These are phyloP conservation scores for Sturnira hondurensis DNA, from an alignment of 2,113 vertebrate genomes.

Conservation along the genomic window DNA sequence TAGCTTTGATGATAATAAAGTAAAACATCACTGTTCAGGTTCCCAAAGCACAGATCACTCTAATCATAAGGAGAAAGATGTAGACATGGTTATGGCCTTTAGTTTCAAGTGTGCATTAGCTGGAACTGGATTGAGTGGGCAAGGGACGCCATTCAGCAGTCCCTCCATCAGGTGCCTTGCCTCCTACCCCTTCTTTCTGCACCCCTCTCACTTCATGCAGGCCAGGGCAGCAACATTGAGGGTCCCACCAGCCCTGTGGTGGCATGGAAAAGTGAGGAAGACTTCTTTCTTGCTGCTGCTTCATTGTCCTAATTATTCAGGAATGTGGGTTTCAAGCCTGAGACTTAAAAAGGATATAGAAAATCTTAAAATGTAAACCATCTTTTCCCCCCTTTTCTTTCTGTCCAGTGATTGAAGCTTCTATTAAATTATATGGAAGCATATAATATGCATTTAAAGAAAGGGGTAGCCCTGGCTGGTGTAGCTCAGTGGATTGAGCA, in stretches of 20 bases:
- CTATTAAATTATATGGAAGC: neutral
- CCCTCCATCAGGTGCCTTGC: neutral
- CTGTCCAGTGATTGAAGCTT: neutral
- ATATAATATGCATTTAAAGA: conserved; percentile 17
- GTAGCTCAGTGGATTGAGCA: too few relatives aligned
- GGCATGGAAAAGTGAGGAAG: neutral
- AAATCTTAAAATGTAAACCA: neutral
- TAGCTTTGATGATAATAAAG: neutral
- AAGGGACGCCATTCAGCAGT: neutral
- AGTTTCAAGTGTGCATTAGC: neutral
- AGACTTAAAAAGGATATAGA: neutral
- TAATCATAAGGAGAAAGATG: neutral
- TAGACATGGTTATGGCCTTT: neutral
- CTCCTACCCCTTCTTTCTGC: neutral
- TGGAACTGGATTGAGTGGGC: neutral
- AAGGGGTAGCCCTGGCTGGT: too few relatives aligned
- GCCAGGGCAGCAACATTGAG: neutral
- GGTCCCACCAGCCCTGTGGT: neutral
- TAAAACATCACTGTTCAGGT: neutral
- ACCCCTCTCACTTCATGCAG: neutral
- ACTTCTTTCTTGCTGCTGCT: neutral
- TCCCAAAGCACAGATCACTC: neutral
- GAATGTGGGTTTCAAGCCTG: neutral
- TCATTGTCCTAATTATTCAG: neutral
- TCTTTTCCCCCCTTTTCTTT: neutral